Conservation (phyloP, 2,888 invertebrate genomes). For the Synanthedon andrenaeformis region DNA sequence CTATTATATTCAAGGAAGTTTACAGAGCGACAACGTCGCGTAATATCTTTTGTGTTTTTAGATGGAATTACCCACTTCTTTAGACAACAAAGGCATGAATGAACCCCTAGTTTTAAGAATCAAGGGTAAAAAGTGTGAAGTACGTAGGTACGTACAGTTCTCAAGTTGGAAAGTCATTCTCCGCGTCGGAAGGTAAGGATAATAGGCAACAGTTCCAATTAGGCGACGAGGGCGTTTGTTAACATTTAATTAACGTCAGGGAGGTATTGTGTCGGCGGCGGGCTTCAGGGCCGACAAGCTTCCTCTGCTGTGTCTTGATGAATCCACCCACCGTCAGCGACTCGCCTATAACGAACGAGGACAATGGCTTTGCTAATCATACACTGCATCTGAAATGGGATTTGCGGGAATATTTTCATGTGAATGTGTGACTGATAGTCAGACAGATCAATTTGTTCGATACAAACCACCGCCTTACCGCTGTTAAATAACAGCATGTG, state of each 20-base stretch:
- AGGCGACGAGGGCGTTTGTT: slow-evolving; percentile 69
- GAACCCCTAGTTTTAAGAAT: slow-evolving; percentile 24
- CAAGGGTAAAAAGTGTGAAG: slow-evolving; percentile 47
- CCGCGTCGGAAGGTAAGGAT: slow-evolving; percentile 61
- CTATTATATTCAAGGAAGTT: neutral
- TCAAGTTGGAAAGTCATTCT: slow-evolving; percentile 56
- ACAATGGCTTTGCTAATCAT: slow-evolving; percentile 10
- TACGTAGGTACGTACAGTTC: slow-evolving; percentile 19
- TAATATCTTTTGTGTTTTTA: neutral
- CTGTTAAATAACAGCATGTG: too few species aligned
- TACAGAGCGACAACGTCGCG: neutral
- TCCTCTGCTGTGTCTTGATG: slow-evolving; percentile 38
- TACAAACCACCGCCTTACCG: too few species aligned
- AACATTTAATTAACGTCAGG: slow-evolving; percentile 70
- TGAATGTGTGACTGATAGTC: too few species aligned
- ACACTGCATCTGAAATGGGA: slow-evolving; percentile 7
- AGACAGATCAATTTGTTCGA: too few species aligned
- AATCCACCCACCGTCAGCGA: slow-evolving; percentile 28
- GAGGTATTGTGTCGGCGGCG: slow-evolving; percentile 59
- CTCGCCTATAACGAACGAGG: slow-evolving; percentile 13
- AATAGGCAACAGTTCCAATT: slow-evolving; percentile 71
- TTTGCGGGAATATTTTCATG: too few species aligned
- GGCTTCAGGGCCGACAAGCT: slow-evolving; percentile 37
- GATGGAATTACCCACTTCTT: neutral
- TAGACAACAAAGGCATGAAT: neutral